Base-by-base conservation (phyloP, 2,888 invertebrate genomes). In the Platycheirus rosarum region DNA sequence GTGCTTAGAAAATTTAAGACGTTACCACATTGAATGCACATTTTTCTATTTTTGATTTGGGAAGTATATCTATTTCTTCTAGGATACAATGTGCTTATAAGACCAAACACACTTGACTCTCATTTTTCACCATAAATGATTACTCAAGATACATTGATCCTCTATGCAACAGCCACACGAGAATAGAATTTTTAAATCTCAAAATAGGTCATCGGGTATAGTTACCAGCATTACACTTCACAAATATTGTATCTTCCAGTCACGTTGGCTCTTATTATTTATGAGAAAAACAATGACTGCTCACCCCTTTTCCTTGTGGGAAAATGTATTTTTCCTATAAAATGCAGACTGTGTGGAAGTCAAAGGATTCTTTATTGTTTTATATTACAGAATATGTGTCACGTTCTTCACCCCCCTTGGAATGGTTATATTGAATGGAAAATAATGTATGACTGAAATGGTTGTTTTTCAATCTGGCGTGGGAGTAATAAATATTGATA, bases 181-280 rank as follows among this genome's bases (percentile, higher is more conserved):
- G 29, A 37, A n/a, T 2, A 37, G 14, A 13, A 37, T 13, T 13
- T 13, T 3, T 37, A 13, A 4, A 20, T 18, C 26, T 20, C 6
- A 18, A 53, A 53, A 20, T 11, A 46, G 9, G 14, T 49, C 37
- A 48, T 49, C 13, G 40, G 29, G 6, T 8, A 32, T 3, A 32
- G 7, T 7, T 32, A 40, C 9, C 16, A 7, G 32, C 8, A 49
- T 48, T 26, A 63, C 37, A 9, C 23, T 14, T 16, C n/a, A n/a
- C 40, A 16, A 23, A 55, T 55, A n/a, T n/a, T 73, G 73, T 44
- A 63, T 49, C 74, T 79, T 63, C 74, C 32, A 63, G 74, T 79
- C 79, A 79, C 79, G 79, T 74, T 42, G 44, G 14, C 37, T 63
- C 23, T 42, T 49, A 69, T 44, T 57, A 74, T 69, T 69, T 63